phyloP scores from a whole-genome alignment of 2,797 vertebrate species.

The Lophura swinhoii region DNA sequence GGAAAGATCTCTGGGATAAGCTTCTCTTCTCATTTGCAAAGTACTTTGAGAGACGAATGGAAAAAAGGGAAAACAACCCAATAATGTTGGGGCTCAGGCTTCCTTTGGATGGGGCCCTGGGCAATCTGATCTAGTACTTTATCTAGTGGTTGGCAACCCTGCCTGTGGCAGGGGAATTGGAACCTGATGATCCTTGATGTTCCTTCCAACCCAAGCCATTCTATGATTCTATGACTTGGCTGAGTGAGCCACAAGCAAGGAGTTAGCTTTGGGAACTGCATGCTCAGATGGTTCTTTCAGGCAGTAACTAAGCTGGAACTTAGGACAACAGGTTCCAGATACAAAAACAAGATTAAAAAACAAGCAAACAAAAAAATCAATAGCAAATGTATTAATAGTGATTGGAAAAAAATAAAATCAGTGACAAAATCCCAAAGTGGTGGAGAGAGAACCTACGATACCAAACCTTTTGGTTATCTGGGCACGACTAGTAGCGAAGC shows the following conservation, averaged over 20 bases:
- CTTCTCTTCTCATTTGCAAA: not conserved
- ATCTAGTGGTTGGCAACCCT: too few relatives aligned
- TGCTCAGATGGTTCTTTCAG: not conserved
- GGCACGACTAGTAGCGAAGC: not conserved
- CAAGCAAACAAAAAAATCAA: not conserved
- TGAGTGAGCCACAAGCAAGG: not conserved
- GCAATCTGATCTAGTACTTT: too few relatives aligned
- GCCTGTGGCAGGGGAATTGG: too few relatives aligned
- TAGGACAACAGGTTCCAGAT: not conserved
- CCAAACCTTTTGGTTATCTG: not conserved
- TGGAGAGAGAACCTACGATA: not conserved
- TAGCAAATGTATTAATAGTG: not conserved
- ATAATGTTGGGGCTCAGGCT: fast-evolving
- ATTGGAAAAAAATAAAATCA: not conserved
- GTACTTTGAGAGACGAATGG: not conserved
- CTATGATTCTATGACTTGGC: not conserved
- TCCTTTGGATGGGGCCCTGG: not conserved
- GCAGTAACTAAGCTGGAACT: not conserved
- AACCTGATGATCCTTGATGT: too few relatives aligned
- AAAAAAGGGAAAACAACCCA: not conserved
- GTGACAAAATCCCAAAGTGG: not conserved
- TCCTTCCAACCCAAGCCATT: too few relatives aligned
- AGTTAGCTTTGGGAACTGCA: not conserved
- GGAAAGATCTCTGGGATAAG: slow-evolving; percentile 58
- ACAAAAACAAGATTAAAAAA: not conserved